Percentiles rank a stretch among this genome's conserved stretches.
Evolutionary conservation across 1,140 invertebrate genomes (phyloP).

Genomic region (Portunus trituberculatus): DNA sequence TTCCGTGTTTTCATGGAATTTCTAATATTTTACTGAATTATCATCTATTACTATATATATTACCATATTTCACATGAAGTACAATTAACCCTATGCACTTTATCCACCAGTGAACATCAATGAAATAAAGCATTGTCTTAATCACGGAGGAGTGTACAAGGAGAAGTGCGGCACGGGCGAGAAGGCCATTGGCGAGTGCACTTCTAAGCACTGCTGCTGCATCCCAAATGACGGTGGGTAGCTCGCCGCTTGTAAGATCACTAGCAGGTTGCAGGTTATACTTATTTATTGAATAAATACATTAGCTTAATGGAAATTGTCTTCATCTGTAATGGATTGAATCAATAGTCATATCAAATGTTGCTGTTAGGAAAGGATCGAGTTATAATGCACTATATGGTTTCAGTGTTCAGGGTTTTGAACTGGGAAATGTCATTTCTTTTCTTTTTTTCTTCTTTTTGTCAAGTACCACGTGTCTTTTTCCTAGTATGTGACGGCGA

Average conservation of each 20-base stretch:
- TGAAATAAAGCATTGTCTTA: neutral
- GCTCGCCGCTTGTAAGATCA: neutral
- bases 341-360: too few relatives aligned
- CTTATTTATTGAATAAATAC: too few relatives aligned
- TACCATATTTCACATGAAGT: neutral
- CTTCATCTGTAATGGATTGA: neutral
- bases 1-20: too few relatives aligned
- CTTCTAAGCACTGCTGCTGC: neutral
- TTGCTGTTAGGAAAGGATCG: neutral
- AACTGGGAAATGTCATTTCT: too few relatives aligned
- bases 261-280: neutral
- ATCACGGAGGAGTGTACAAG: neutral
- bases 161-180: neutral
- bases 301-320: neutral
- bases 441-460: too few relatives aligned
- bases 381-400: neutral
- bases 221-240: neutral
- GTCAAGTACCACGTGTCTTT: neutral
- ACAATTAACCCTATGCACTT: neutral
- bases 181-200: neutral
- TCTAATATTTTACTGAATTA: too few relatives aligned
- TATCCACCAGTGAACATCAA: neutral
- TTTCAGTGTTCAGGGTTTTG: neutral
- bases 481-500: neutral
- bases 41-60: too few relatives aligned